Conservation (phyloP, 2,888 invertebrate species). For the Pseudolycoriella hygida region DNA sequence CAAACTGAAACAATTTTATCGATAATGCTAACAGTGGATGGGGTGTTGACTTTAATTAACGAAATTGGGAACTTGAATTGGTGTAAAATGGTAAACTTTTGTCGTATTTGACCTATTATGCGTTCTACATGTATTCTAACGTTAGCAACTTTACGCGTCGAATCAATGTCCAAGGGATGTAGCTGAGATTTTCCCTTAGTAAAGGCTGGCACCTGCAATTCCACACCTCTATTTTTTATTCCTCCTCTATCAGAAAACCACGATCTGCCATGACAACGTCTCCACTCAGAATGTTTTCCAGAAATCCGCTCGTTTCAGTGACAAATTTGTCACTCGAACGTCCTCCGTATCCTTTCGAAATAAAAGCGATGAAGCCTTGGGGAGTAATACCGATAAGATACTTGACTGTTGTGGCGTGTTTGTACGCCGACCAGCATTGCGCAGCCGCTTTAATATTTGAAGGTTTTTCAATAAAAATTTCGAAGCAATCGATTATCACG, state of each 20-base stretch:
- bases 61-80: too few species aligned
- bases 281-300: not conserved
- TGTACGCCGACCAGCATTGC: not conserved
- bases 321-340: not conserved
- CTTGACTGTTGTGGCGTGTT: not conserved
- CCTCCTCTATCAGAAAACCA: not conserved
- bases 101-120: not conserved
- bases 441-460: not conserved
- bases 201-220: not conserved
- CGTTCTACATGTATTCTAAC: not conserved
- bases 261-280: not conserved
- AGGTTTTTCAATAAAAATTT: conserved; percentile 1
- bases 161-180: not conserved
- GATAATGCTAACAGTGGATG: too few species aligned
- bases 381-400: not conserved
- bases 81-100: not conserved
- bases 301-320: not conserved
- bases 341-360: not conserved
- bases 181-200: not conserved
- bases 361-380: not conserved
- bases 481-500: not conserved
- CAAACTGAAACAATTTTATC: too few species aligned
- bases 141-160: not conserved
- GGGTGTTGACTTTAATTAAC: too few species aligned
- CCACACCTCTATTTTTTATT: not conserved